Evolutionary conservation across 2,797 vertebrate species (phyloP), one percentile per base, ranked within the genome.

Genomic region (Pteronotus mesoamericanus): DNA sequence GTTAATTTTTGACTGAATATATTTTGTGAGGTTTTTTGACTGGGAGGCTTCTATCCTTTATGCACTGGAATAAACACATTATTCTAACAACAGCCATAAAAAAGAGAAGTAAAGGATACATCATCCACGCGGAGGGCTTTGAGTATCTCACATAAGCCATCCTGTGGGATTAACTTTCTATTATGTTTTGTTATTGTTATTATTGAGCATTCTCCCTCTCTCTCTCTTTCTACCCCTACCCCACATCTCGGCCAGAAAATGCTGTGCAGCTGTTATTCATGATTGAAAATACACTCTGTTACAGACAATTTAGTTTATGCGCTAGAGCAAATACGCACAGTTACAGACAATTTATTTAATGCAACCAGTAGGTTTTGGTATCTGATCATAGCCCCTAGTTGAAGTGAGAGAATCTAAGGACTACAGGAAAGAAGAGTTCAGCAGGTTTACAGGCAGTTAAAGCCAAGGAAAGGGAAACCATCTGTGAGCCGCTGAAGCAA

Each of bases 321-420:
- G 69, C 80, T 44, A 95, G 94, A 97, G 84, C 44, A 97, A 97
- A 97, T 32, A 53, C 64, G 92, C 1, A 5, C 42, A 68, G 71
- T 95, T 97, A 87, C 88, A 96, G 92, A 91, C 80, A 84, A 94
- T 94, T 97, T 97, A 92, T 97, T 98, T 98, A 96, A 97, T 97
- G 92, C 69, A 69, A 69, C 48, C 44, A 89, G 29, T 48, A 78
- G 97, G 44, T 95, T 93, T 96, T 96, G 91, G 55, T 34, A 12
- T 69, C 93, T 92, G 46, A 88, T 61, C 85, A 37, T 75, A 95
- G 66, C 19, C 87, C 11, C 46, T 94, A 57, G 42, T 80, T 97
- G 89, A 83, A 89, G 26, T 94, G 42, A 82, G 19, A 91, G 44
- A 6, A 21, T 69, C 69, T 68, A 53, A 97, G 96, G 89, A 95